Evolutionary conservation across 2,797 vertebrate species (phyloP), one percentile per base, ranked within the genome.

Genomic region (Brachyalestes nurse): DNA sequence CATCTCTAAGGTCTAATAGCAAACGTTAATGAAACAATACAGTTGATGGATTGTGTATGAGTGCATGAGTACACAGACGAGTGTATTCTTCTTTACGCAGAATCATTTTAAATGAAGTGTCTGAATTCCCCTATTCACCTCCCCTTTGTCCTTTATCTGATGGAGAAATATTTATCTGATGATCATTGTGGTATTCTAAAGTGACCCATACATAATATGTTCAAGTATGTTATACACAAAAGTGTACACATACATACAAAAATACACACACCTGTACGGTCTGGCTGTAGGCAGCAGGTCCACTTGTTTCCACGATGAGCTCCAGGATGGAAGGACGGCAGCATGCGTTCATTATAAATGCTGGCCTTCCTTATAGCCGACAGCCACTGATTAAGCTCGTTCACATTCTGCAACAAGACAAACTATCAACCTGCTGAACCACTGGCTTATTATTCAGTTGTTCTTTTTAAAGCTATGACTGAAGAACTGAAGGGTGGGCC

Each of bases 321-420:
- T 23, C 97, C 96, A 0, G 94, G 95, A 85, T 97, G 97, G 89
- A 95, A 97, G 58, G 92, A 89, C 40, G 94, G 92, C 89, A 97
- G 92, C 93, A 94, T 93, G 88, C 85, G 88, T 19, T 93, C 90
- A 14, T 97, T 98, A 90, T 93, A 90, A 49, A 96, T 93, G 85
- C 95, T 97, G 91, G 94, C 96, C 87, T 95, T 97, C 49, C 96
- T 93, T 90, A 97, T 89, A 0, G 95, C 96, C 0, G 97, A 97
- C 69, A 97, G 91, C 97, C 97, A 98, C 86, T 97, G 97, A 91
- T 96, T 97, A 88, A 97, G 90, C 84, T 97, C 97, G 13, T 95
- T 97, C 80, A 97, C 91, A 0, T 96, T 97, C 97, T 98, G 84
- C 45, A 74, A 75, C 62, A 42, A 40, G 13, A 23, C 28, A 70